Conservation (phyloP, 2,888 invertebrate genomes). For the Epicampocera succincta region DNA sequence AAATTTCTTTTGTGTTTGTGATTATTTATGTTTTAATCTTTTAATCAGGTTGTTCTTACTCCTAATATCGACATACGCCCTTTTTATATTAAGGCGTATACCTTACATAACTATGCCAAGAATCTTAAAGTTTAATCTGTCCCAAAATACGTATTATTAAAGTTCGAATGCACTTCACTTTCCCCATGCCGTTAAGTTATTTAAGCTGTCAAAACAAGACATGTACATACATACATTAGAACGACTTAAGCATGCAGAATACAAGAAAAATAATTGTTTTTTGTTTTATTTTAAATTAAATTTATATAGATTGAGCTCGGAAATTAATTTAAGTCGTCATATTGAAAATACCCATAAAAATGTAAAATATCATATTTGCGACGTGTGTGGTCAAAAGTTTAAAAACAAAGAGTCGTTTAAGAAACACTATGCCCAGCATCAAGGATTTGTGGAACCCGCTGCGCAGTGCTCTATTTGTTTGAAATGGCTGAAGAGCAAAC, state of each 20-base stretch:
- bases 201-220: conserved; percentile 1
- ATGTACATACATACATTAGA: too few relatives aligned
- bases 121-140: too few relatives aligned
- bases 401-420: conserved; percentile 78
- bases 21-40: too few relatives aligned
- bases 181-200: background rate
- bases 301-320: conserved; percentile 74
- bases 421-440: conserved; percentile 75
- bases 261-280: background rate
- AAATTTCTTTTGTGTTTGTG: too few relatives aligned
- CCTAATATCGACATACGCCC: too few relatives aligned
- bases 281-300: conserved; percentile 51
- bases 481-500: conserved; percentile 77
- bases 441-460: conserved; percentile 75
- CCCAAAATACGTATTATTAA: too few relatives aligned
- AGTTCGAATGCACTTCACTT: too few relatives aligned
- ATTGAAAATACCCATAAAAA: conserved; percentile 77
- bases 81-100: too few relatives aligned
- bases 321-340: conserved; percentile 75
- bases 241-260: too few relatives aligned
- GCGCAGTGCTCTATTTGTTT: conserved; percentile 75
- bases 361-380: conserved; percentile 75
- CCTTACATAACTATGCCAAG: too few relatives aligned
- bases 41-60: too few relatives aligned
- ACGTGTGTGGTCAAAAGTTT: conserved; percentile 77